These are phyloP conservation scores for Platyura marginata DNA, from an alignment of 1,140 invertebrate species.

Conservation along the genomic window DNA sequence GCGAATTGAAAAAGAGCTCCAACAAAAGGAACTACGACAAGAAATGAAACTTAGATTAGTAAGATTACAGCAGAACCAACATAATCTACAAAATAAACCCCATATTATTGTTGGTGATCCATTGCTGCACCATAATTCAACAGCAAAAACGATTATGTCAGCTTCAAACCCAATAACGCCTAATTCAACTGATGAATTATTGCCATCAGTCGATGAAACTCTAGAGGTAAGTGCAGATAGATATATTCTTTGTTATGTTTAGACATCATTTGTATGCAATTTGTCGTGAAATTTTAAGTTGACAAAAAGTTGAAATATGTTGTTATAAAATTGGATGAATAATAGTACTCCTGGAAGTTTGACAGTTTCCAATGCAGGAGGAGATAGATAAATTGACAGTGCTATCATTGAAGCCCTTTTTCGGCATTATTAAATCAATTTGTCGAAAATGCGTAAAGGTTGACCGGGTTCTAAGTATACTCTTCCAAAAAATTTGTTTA, in stretches of 20 bases:
- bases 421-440: too few relatives aligned
- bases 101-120: conserved; percentile 23
- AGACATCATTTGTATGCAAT: background rate
- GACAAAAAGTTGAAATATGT: too few relatives aligned
- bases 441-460: too few relatives aligned
- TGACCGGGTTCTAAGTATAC: too few relatives aligned
- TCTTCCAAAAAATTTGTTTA: too few relatives aligned
- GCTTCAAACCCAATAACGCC: conserved; percentile 55
- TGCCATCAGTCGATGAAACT: conserved; percentile 52
- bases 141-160: conserved; percentile 24
- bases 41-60: conserved; percentile 52
- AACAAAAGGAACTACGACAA: conserved; percentile 52
- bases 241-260: background rate
- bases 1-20: conserved; percentile 53
- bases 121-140: conserved; percentile 8
- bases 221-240: conserved; percentile 34
- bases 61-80: conserved; percentile 29
- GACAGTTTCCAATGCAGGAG: too few relatives aligned
- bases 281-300: too few relatives aligned
- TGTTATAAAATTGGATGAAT: too few relatives aligned
- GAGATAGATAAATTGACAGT: too few relatives aligned
- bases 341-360: too few relatives aligned
- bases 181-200: conserved; percentile 56
- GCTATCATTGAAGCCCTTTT: too few relatives aligned
- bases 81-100: conserved; percentile 19